Percentiles rank a stretch among this genome's conserved stretches.
Evolutionary conservation across 2,113 vertebrate species (phyloP).

Genomic region (Leptobrachium leishanense): DNA sequence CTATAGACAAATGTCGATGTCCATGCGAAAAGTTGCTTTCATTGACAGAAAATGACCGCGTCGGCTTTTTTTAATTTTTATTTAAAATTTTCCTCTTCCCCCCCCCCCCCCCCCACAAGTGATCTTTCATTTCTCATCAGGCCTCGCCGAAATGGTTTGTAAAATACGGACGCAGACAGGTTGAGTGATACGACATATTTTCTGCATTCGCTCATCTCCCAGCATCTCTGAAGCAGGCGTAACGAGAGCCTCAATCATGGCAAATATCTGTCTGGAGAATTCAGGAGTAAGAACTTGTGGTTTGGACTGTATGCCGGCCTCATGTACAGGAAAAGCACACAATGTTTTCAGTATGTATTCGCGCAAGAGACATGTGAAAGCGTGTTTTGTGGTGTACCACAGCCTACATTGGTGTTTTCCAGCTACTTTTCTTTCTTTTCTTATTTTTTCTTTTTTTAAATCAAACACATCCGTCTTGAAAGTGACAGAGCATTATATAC

Average conservation of each 20-base stretch:
- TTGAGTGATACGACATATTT: slow-evolving; percentile 29
- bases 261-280: slow-evolving; percentile 40
- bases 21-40: not conserved
- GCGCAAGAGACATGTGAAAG: slow-evolving; percentile 33
- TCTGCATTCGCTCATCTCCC: slow-evolving; percentile 27
- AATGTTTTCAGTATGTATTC: slow-evolving; percentile 33
- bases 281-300: slow-evolving; percentile 35
- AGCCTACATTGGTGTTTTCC: slow-evolving; percentile 26
- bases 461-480: too few species aligned
- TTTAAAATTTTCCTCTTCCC: not conserved
- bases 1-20: not conserved
- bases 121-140: not conserved
- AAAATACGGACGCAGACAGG: slow-evolving; percentile 8
- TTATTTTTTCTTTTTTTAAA: too few species aligned
- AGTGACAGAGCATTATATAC: too few species aligned
- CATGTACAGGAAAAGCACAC: slow-evolving; percentile 35
- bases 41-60: not conserved
- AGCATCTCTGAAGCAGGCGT: slow-evolving; percentile 24
- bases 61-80: not conserved
- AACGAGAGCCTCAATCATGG: slow-evolving; percentile 31
- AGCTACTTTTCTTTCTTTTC: slow-evolving; percentile 6
- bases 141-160: not conserved
- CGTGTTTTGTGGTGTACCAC: slow-evolving; percentile 45
- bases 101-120: too few species aligned
- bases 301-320: slow-evolving; percentile 25